phyloP scores from a whole-genome alignment of 2,888 invertebrate genomes.

The Sarcophaga variegata region DNA sequence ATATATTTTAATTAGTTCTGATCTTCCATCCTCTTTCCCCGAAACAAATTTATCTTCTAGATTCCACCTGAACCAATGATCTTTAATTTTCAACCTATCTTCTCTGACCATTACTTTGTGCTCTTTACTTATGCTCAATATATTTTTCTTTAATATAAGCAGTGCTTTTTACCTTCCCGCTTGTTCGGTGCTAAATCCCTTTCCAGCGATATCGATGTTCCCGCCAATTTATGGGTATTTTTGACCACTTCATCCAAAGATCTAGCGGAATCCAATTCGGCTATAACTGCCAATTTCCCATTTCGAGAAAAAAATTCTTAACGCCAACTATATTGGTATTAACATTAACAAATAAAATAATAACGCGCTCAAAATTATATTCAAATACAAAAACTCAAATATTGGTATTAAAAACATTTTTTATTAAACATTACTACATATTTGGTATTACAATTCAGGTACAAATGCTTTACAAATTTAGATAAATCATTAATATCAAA shows the following conservation, averaged over 20 bases:
- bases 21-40: background rate
- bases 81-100: background rate
- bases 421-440: too few species aligned
- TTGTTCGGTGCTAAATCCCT: background rate
- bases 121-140: constrained; percentile 9
- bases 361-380: too few species aligned
- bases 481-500: too few species aligned
- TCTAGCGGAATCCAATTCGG: background rate
- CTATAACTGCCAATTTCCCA: constrained; percentile 20
- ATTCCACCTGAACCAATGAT: constrained; percentile 13
- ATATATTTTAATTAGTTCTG: background rate
- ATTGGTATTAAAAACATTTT: too few species aligned
- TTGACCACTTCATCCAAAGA: background rate
- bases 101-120: constrained; percentile 16
- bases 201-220: background rate
- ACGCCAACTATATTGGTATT: background rate
- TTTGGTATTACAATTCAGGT: too few species aligned
- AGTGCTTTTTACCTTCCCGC: constrained; percentile 1
- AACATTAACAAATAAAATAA: background rate
- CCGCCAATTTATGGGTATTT: constrained; percentile 9
- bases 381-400: too few species aligned
- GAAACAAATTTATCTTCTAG: background rate
- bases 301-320: background rate
- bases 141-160: background rate
- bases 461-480: too few species aligned